Percentiles rank a stretch among this genome's conserved stretches.
Conservation (phyloP, 2,797 vertebrate species). For the Acipenser oxyrinchus region DNA sequence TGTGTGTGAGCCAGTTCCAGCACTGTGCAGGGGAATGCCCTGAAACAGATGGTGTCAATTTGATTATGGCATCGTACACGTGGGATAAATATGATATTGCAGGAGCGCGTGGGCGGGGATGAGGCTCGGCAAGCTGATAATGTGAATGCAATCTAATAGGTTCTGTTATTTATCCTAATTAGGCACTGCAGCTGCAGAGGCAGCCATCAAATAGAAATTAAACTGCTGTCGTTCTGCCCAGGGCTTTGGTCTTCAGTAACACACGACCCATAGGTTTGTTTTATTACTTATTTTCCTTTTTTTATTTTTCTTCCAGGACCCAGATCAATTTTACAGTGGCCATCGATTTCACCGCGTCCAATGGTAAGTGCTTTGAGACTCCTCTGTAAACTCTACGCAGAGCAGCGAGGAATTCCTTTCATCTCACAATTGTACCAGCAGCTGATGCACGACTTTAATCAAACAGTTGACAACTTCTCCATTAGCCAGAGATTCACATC, state of each 20-base stretch:
- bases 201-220: neutral
- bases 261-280: slow-evolving; percentile 17
- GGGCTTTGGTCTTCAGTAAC: neutral
- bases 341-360: slow-evolving; percentile 95
- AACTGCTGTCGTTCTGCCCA: neutral
- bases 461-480: neutral
- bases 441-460: slow-evolving; percentile 2
- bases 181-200: slow-evolving; percentile 19
- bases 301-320: slow-evolving; percentile 56
- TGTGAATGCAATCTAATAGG: slow-evolving; percentile 12
- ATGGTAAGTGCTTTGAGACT: slow-evolving; percentile 69
- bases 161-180: slow-evolving; percentile 19
- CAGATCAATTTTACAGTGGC: slow-evolving; percentile 97
- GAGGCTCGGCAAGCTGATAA: slow-evolving; percentile 7
- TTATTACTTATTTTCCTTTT: slow-evolving; percentile 19
- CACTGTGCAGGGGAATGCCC: neutral
- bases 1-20: neutral
- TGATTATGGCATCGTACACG: neutral
- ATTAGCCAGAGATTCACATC: too few relatives aligned
- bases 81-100: neutral
- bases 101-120: neutral
- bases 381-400: too few relatives aligned
- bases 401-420: too few relatives aligned
- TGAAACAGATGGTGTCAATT: neutral
- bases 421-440: too few relatives aligned